phyloP scores from a whole-genome alignment of 2,113 vertebrate species.

The Poecilia latipinna region DNA sequence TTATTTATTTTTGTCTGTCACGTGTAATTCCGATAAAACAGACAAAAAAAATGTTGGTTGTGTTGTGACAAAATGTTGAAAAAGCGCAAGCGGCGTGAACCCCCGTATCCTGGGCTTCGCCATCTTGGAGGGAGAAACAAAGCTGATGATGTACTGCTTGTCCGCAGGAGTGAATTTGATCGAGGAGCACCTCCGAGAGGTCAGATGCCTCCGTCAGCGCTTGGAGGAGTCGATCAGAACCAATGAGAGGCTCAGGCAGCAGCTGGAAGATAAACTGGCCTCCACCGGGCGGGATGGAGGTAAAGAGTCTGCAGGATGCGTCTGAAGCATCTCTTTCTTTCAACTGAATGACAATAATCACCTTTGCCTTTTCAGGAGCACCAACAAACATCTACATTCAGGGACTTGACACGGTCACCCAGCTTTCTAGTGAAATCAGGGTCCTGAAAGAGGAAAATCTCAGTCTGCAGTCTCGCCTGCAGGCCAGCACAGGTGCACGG shows the following conservation, averaged over 20 bases:
- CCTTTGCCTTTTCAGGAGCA: conserved; percentile 68
- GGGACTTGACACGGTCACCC: conserved; percentile 81
- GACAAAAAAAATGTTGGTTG: no score
- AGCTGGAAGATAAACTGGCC: conserved; percentile 86
- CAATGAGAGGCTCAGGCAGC: conserved; percentile 88
- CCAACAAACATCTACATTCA: conserved; percentile 83
- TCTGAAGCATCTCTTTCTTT: not conserved
- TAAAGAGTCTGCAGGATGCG: conserved; percentile 45
- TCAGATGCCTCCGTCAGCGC: conserved; percentile 87
- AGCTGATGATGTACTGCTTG: not conserved
- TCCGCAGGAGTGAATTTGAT: conserved; percentile 84
- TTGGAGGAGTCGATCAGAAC: conserved; percentile 93
- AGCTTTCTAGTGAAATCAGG: conserved; percentile 85
- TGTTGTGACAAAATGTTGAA: no score
- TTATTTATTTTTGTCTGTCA: no score
- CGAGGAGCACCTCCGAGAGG: conserved; percentile 90
- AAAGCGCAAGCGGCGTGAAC: no score
- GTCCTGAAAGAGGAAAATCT: conserved; percentile 80
- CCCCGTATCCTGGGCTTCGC: no score
- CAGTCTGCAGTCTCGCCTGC: conserved; percentile 81
- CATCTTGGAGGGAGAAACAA: not conserved
- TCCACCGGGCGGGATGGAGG: conserved; percentile 72
- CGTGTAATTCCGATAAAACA: no score
- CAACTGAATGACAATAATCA: not conserved
- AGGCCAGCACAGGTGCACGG: conserved; percentile 83